Percentiles rank a stretch among this genome's conserved stretches.
phyloP scores from a whole-genome alignment of 2,113 vertebrate species.

The Chloebia gouldiae region DNA sequence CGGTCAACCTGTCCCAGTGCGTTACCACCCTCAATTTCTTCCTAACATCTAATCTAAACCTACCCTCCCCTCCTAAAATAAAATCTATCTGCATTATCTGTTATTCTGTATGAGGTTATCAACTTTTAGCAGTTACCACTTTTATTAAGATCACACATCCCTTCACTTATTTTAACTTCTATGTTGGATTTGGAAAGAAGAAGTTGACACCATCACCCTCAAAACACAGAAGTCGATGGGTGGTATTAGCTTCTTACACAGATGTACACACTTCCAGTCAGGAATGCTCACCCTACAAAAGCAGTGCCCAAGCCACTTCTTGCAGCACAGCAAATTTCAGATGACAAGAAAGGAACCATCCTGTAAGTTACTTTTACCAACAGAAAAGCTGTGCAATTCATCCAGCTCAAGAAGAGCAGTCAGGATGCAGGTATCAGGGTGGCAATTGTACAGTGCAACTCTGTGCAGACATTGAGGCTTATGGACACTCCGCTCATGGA shows the following conservation, averaged over 20 bases:
- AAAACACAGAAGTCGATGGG: not conserved
- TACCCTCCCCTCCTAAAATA: not conserved
- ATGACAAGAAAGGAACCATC: not conserved
- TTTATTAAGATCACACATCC: not conserved
- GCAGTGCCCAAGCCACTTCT: not conserved
- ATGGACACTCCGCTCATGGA: rapidly evolving
- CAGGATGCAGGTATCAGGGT: no score
- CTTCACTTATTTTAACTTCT: not conserved
- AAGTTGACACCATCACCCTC: not conserved
- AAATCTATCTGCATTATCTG: not conserved
- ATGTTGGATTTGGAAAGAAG: not conserved
- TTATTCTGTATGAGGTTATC: not conserved
- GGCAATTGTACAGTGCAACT: not conserved
- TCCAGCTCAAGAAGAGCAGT: not conserved
- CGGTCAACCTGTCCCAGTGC: not conserved
- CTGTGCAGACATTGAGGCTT: not conserved
- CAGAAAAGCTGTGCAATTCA: rapidly evolving
- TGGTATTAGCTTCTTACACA: not conserved
- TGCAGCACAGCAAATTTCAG: not conserved
- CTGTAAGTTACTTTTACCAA: not conserved
- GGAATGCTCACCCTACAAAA: not conserved
- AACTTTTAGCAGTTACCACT: not conserved
- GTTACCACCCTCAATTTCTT: not conserved
- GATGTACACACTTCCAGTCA: not conserved
- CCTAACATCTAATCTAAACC: not conserved